phyloP scores from a whole-genome alignment of 2,888 invertebrate genomes.

The Drosophila nr. perissopoda region DNA sequence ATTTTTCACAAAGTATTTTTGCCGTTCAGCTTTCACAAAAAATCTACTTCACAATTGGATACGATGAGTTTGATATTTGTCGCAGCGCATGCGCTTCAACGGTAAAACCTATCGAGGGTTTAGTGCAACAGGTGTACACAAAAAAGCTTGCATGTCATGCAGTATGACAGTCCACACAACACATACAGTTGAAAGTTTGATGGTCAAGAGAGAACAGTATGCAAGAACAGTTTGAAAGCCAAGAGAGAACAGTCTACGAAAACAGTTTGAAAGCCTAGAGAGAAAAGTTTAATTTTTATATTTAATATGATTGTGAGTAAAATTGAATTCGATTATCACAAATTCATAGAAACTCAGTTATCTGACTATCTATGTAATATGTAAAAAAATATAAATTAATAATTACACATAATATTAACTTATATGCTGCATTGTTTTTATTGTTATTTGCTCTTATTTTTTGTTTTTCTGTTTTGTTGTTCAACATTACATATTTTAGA shows the following conservation, averaged over 20 bases:
- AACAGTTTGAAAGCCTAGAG: neutral
- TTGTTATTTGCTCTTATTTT: conserved; percentile 55
- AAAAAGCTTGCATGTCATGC: neutral
- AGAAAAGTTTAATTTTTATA: neutral
- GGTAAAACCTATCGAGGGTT: neutral
- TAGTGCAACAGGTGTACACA: conserved; percentile 14
- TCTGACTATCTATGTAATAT: neutral
- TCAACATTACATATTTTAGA: conserved; percentile 65
- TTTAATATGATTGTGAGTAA: neutral
- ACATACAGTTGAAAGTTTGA: neutral
- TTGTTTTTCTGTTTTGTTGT: conserved; percentile 43
- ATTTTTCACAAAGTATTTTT: conserved; percentile 45
- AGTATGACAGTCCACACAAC: neutral
- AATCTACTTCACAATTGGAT: neutral
- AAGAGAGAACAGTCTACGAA: too few relatives aligned
- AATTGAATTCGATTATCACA: neutral
- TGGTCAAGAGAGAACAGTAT: neutral
- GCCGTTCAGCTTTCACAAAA: neutral
- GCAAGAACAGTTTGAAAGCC: neutral
- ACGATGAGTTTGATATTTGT: conserved; percentile 15
- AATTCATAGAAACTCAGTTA: neutral
- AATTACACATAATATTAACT: conserved; percentile 54
- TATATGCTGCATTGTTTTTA: conserved; percentile 44
- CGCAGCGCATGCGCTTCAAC: conserved; percentile 51
- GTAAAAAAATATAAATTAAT: neutral